Base-by-base conservation (phyloP, 2,888 invertebrate genomes). In the Tridacna gigas region DNA sequence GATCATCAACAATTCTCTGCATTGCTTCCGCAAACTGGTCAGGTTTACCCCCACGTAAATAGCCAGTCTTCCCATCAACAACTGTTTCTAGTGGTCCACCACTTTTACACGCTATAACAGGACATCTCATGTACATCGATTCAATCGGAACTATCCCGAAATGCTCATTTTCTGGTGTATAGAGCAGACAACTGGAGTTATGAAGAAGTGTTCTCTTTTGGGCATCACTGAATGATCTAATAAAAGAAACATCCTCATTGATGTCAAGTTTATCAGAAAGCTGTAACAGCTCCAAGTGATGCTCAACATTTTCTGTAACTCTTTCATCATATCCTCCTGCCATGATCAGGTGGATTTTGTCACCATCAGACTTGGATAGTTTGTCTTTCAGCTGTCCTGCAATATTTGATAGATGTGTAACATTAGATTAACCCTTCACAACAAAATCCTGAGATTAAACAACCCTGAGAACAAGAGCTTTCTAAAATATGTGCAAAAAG, bases 71-170 rank as follows among this genome's bases (percentile, higher is more conserved):
- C 2, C 93, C 93, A 84, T 95, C 86, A 13, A 91, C 92, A 73
- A 99, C 96, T 0, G 99, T 99, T 95, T 99, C 99, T 0, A 96
- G 96, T 0, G 99, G 99, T 0, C 99, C 99, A 45, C 99, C 99
- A 92, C 97, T 98, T 92, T 98, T 97, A 0, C 98, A 97, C 0
- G 99, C 99, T 89, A 99, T 97, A 0, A 99, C 99, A 7, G 99
- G 99, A 92, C 98, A 97, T 5, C 96, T 96, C 94, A 97, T 97
- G 94, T 98, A 98, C 99, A 99, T 99, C 0, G 99, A 99, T 96
- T 99, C 99, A 77, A 99, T 95, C 0, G 99, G 99, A 13, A 99
- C 99, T 91, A 99, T 99, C 9, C 99, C 99, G 96, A 99, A 99
- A 95, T 99, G 99, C 95, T 99, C 99, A 94, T 97, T 97, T 3